Percentiles rank a stretch among this genome's conserved stretches.
Conservation (phyloP, 2,113 vertebrate species). For the Lycaon pictus region DNA sequence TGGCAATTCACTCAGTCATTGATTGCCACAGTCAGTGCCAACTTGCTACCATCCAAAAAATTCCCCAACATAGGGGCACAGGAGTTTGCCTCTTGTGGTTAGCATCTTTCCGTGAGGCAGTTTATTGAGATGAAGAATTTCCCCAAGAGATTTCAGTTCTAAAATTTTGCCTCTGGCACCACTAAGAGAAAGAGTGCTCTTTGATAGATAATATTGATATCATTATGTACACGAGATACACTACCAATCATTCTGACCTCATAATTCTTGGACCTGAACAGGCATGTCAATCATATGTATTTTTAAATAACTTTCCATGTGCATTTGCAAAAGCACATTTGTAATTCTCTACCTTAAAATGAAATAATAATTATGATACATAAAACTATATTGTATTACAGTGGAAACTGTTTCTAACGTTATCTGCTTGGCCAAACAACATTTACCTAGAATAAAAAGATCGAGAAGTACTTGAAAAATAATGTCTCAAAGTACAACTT, state of each 20-base stretch:
- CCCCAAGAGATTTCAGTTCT: background rate
- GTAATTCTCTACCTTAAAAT: slow-evolving; percentile 26
- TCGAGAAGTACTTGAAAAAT: slow-evolving; percentile 33
- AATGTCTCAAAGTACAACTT: slow-evolving; percentile 43
- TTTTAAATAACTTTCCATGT: background rate
- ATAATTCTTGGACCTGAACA: background rate
- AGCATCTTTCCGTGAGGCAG: background rate
- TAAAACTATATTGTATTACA: background rate
- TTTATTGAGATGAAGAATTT: background rate
- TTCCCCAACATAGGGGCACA: background rate
- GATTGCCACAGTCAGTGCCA: background rate
- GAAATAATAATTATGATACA: slow-evolving; percentile 46
- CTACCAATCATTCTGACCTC: background rate
- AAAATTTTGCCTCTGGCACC: slow-evolving; percentile 9
- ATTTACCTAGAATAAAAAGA: slow-evolving; percentile 22
- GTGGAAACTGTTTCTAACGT: slow-evolving; percentile 11
- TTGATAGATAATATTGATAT: background rate
- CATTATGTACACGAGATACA: background rate
- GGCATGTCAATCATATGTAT: background rate
- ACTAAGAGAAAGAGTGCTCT: background rate
- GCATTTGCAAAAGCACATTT: background rate
- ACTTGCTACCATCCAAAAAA: background rate
- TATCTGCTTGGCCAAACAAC: background rate
- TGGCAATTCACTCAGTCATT: background rate
- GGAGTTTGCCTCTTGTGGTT: background rate